Base-by-base conservation (phyloP, 2,113 vertebrate species). In the Campylorhamphus procurvoides region DNA sequence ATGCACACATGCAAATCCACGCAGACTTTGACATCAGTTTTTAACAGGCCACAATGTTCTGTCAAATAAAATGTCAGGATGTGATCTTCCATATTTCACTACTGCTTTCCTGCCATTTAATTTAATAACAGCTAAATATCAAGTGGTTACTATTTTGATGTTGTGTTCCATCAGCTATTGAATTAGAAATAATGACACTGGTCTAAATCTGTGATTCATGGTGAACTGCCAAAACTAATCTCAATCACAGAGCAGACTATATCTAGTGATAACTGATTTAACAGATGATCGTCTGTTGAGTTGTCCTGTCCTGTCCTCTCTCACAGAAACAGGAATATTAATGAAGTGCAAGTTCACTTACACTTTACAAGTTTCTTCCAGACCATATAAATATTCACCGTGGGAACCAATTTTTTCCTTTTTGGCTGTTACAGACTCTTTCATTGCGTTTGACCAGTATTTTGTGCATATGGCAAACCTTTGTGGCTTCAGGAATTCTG, bases 71-170 rank as follows among this genome's bases (percentile, higher is more conserved):
- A 96, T 87, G 94, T 93, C 95, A 97, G 68, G 62, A 81, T 72
- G 42, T 84, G 83, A 71, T 92, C 89, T 90, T 47, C 89, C 39
- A 52, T 97, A 89, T 93, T 94, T 94, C 80, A 92, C 93, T 67
- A 64, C 23, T 47, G 47, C 72, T 90, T 25, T 68, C 87, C 83
- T 91, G 64, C 68, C 80, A 68, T 84, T 84, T 92, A 85, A 94
- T 84, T 67, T 95, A 94, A 89, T 94, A 90, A 84, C 39, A 64
- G 60, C 73, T 87, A 95, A 94, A 96, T 96, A 95, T 87, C 95
- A 95, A 95, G 91, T 68, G 75, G 68, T 90, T 92, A 71, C 86
- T 90, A 63, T 96, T 94, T 90, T 92, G 86, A 89, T 84, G 79
- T 76, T 33, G 58, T 72, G 39, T 74, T 90, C 84, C 60, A 89